Evolutionary conservation across 1,140 invertebrate genomes (phyloP).

Genomic region (Sycophila sp.): DNA sequence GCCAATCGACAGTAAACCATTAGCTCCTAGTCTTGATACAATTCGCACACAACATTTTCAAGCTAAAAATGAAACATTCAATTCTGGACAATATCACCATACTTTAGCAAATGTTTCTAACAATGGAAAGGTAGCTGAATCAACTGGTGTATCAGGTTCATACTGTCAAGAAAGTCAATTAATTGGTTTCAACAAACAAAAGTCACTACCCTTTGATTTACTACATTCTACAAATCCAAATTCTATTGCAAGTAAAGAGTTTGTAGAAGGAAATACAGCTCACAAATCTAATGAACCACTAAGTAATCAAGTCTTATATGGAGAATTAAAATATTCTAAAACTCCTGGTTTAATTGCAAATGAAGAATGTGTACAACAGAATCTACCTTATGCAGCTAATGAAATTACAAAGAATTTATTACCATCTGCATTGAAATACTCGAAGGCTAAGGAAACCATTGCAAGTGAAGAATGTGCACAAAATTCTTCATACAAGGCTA

Average conservation of each 20-base stretch:
- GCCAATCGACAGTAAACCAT: neutral
- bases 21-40: neutral
- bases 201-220: neutral
- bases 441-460: too few species aligned
- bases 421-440: too few species aligned
- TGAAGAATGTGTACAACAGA: neutral
- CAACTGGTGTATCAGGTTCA: neutral
- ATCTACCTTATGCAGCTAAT: too few species aligned
- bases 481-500: too few species aligned
- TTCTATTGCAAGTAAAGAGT: slow-evolving; percentile 23
- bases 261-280: neutral
- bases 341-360: slow-evolving; percentile 5
- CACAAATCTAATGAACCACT: slow-evolving; percentile 8
- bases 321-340: too few species aligned
- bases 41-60: neutral
- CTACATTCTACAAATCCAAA: slow-evolving; percentile 5
- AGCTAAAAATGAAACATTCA: neutral
- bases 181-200: neutral
- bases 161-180: neutral
- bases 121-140: neutral
- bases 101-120: neutral
- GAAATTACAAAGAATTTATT: too few species aligned
- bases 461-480: too few species aligned
- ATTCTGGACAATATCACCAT: neutral
- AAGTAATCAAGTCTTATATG: too few species aligned